Base-by-base conservation (phyloP, 2,888 invertebrate genomes). In the Apamea monoglypha region DNA sequence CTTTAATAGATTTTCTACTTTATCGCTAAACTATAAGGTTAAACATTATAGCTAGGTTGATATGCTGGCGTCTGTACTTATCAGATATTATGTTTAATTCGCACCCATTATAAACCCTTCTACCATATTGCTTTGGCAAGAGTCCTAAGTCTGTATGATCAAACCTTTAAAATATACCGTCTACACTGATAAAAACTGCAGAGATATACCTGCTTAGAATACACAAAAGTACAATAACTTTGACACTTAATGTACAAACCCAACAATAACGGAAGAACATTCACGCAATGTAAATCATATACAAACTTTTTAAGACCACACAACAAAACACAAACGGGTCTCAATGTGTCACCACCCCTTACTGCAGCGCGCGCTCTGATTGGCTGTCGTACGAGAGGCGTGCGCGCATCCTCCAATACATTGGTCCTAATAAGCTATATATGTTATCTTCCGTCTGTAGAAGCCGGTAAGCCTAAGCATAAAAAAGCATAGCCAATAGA, bases 311-410 rank as follows among this genome's bases (percentile, higher is more conserved):
- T 16, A 56, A 59, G n/a, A 67, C n/a, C 32, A 74, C 74, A 64
- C 69, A 63, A 63, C 63, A 75, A 63, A 63, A 74, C 67, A 71
- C 25, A 14, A 59, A 40, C 44, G 47, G n/a, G 14, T 73, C 36
- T 69, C 59, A 36, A 12, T 44, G 25, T 66, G 80, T 59, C 74
- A 56, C 80, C 85, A 83, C 85, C 84, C 80, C 76, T 50, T 29
- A 44, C 3, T 12, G 18, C 16, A 64, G 21, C 69, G 53, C 36
- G 69, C 59, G 74, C 85, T 84, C 63, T 86, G 86, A 88, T 89
- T 89, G 89, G 89, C 68, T 80, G 78, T 2, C 56, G 44, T 36
- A 29, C 32, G 72, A 76, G 78, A 89, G 89, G 89, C 88, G 89
- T 89, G 81, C 21, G 89, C 88, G 86, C 86, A 88, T 84, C 83